Evolutionary conservation across 2,113 vertebrate species (phyloP).

Genomic region (Gracilinanus agilis): DNA sequence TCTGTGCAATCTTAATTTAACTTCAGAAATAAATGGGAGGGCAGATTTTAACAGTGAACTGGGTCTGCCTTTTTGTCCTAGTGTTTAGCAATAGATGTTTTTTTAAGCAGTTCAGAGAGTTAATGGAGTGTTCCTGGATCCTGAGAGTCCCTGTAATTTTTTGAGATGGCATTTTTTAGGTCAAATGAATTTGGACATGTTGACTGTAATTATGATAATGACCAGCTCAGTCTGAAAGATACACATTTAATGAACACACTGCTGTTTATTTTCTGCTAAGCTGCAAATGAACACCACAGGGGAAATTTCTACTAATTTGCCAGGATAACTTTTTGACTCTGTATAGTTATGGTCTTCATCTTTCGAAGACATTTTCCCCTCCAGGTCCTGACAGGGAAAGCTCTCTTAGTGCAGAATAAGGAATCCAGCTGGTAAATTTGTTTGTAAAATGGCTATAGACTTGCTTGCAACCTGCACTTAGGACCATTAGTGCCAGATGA

Average conservation of each 20-base stretch:
- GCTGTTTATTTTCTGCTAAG: constrained; percentile 46
- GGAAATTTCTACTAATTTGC: constrained; percentile 8
- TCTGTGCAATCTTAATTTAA: neutral
- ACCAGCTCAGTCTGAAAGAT: neutral
- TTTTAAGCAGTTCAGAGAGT: neutral
- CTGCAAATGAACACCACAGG: neutral
- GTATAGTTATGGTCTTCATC: neutral
- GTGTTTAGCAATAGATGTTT: neutral
- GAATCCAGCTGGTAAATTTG: neutral
- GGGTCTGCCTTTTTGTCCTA: neutral
- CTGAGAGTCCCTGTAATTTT: neutral
- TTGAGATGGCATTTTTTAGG: constrained; percentile 34
- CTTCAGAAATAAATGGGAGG: neutral
- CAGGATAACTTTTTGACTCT: neutral
- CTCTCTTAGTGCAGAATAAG: neutral
- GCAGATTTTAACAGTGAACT: neutral
- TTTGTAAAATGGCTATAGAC: constrained; percentile 51
- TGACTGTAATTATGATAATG: constrained; percentile 57
- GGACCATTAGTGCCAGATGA: neutral
- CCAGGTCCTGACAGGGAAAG: fast-evolving
- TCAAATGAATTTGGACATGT: neutral
- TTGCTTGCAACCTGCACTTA: neutral
- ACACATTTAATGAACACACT: neutral
- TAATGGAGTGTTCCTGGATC: constrained; percentile 37
- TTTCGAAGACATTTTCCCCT: fast-evolving